A percentile compares a stretch with the other conserved stretches of the same genome.
phyloP scores from a whole-genome alignment of 2,113 vertebrate species.

The Cettia cetti region DNA sequence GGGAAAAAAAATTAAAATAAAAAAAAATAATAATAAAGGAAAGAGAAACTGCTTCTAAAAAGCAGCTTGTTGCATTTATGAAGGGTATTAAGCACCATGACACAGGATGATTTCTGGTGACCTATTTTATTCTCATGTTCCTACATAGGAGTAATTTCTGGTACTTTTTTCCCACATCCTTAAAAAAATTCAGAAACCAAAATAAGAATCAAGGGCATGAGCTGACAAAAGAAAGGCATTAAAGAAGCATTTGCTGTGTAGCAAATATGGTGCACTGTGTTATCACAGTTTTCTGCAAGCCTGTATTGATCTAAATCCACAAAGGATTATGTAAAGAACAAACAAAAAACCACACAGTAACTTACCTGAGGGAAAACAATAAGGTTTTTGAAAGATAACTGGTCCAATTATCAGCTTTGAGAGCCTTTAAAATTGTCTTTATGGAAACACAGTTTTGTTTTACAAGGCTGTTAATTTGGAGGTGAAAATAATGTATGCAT shows the following conservation, averaged over 20 bases:
- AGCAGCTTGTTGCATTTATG: background rate
- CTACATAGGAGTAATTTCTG: background rate
- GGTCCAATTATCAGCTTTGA: background rate
- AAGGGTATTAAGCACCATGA: background rate
- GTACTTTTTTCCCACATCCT: background rate
- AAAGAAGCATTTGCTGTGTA: background rate
- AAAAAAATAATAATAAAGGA: background rate
- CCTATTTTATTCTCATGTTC: background rate
- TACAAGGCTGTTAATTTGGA: background rate
- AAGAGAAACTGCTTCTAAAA: background rate
- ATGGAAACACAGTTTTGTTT: background rate
- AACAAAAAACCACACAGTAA: background rate
- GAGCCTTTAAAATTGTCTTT: background rate
- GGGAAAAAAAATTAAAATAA: background rate
- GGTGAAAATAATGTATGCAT: background rate
- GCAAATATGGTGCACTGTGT: background rate
- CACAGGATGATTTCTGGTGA: background rate
- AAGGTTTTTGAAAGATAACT: background rate
- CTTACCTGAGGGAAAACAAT: background rate
- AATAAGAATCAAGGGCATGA: background rate
- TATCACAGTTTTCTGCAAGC: background rate
- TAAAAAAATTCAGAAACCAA: background rate
- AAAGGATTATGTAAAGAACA: background rate
- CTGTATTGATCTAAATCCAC: background rate
- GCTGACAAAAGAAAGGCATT: background rate